These are phyloP conservation scores for Gyps fulvus DNA, from an alignment of 2,113 vertebrate genomes.

Conservation along the genomic window DNA sequence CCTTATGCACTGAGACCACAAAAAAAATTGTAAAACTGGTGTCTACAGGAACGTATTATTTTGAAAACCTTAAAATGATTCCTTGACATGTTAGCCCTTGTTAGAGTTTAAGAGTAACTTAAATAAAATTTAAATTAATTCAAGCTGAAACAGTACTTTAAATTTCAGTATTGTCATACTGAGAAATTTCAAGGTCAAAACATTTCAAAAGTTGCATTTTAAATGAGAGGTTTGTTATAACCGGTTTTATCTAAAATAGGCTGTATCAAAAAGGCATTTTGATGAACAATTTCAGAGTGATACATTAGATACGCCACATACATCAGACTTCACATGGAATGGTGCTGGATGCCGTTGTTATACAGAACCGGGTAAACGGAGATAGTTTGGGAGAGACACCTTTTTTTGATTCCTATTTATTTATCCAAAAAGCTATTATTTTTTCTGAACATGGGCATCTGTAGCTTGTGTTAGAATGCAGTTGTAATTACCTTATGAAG, in stretches of 20 bases:
- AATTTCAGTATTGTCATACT: background rate
- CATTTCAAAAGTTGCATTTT: background rate
- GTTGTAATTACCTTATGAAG: background rate
- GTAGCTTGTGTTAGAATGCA: background rate
- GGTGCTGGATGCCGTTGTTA: background rate
- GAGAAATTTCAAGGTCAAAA: background rate
- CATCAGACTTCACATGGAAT: background rate
- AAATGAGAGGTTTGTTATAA: background rate
- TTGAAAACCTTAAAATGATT: background rate
- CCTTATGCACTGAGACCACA: accelerated
- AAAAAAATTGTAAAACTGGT: background rate
- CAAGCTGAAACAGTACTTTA: background rate
- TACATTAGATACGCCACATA: background rate
- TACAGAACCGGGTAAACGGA: background rate
- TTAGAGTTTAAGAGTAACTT: background rate
- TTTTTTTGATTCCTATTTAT: background rate
- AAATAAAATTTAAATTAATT: background rate
- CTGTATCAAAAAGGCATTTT: background rate
- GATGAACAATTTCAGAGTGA: background rate
- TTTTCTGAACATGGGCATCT: background rate
- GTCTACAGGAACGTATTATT: background rate
- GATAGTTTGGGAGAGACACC: background rate
- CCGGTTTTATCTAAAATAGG: background rate
- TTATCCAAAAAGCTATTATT: background rate
- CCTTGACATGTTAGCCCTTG: background rate